Evolutionary conservation across 2,888 invertebrate genomes (phyloP).

Genomic region (Eumerus sabulonum): DNA sequence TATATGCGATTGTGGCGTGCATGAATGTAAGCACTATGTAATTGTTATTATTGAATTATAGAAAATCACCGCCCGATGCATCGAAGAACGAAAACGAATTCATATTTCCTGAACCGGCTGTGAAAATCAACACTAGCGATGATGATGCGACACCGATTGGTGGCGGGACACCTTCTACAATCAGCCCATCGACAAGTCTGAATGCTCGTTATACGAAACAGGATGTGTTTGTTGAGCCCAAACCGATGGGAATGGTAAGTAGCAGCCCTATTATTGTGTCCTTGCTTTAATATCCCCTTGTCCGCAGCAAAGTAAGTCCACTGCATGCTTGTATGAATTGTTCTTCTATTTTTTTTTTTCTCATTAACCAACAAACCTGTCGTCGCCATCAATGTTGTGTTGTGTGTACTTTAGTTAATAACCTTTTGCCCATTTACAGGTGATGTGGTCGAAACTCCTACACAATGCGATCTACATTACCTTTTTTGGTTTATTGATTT

Average conservation of each 20-base stretch:
- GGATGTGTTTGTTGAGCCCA: conserved; percentile 77
- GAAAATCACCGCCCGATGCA: conserved; percentile 73
- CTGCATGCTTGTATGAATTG: conserved; percentile 49
- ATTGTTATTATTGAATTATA: conserved; percentile 49
- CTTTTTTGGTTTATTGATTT: no score
- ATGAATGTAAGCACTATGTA: no score
- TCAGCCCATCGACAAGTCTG: conserved; percentile 76
- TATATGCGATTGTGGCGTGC: no score
- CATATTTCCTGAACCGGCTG: conserved; percentile 77
- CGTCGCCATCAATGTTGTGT: conserved; percentile 36
- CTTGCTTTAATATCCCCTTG: conserved; percentile 36
- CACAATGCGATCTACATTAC: no score
- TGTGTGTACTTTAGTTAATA: conserved; percentile 17
- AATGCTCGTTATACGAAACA: conserved; percentile 73
- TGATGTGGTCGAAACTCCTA: conserved; percentile 1
- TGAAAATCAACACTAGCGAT: conserved; percentile 76
- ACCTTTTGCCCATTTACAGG: conserved; percentile 33
- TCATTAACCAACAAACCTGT: conserved; percentile 10
- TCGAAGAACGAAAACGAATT: conserved; percentile 74
- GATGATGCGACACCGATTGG: conserved; percentile 78
- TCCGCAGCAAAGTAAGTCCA: conserved; percentile 51
- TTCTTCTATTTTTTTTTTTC: conserved; percentile 41
- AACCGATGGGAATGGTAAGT: conserved; percentile 77
- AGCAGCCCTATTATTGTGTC: not conserved
- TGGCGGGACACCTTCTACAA: conserved; percentile 76